These are phyloP conservation scores for Tiaroga cobitis DNA, from an alignment of 2,797 vertebrate genomes.

Conservation along the genomic window DNA sequence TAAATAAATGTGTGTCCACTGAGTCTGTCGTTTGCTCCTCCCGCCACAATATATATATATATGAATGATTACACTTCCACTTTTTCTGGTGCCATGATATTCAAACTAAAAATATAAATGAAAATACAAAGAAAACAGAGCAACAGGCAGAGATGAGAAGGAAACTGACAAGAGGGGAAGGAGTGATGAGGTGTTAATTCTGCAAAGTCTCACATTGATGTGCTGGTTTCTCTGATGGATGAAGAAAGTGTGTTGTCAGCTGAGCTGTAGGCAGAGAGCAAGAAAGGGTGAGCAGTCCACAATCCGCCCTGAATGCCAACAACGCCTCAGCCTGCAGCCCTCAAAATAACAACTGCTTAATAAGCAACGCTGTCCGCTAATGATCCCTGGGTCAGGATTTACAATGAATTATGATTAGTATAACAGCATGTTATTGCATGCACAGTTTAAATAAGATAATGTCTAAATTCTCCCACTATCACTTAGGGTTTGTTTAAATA, in stretches of 20 bases:
- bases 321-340: not conserved
- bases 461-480: not conserved
- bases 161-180: slow-evolving; percentile 8
- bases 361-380: slow-evolving; percentile 27
- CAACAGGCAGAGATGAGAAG: not conserved
- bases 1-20: too few species aligned
- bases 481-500: slow-evolving; percentile 24
- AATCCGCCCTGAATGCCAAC: slow-evolving; percentile 36
- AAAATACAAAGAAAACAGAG: not conserved
- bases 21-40: too few species aligned
- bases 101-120: not conserved
- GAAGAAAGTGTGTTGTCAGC: slow-evolving; percentile 40
- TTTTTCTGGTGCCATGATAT: not conserved
- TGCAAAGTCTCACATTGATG: slow-evolving; percentile 27
- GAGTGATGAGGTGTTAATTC: slow-evolving; percentile 18
- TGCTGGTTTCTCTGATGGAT: slow-evolving; percentile 29
- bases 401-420: slow-evolving; percentile 39
- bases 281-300: slow-evolving; percentile 9
- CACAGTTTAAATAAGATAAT: slow-evolving; percentile 31
- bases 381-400: slow-evolving; percentile 32
- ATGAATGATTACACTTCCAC: too few species aligned
- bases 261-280: slow-evolving; percentile 20
- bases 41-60: too few species aligned
- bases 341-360: slow-evolving; percentile 28
- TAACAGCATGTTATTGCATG: slow-evolving; percentile 36